phyloP scores from a whole-genome alignment of 2,113 vertebrate genomes.

The Globicephala melas region DNA sequence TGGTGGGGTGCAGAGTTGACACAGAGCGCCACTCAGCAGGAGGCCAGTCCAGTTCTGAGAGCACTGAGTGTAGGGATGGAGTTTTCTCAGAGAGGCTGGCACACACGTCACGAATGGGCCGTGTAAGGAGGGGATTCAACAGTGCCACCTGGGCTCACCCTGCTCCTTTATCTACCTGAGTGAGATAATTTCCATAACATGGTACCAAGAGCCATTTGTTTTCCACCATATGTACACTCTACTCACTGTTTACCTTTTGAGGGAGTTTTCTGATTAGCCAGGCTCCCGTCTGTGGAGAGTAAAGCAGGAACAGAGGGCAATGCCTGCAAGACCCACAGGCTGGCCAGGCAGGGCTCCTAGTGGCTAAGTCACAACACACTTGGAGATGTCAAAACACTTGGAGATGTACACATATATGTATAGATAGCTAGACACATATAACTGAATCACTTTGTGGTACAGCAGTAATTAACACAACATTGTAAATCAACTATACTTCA shows the following conservation, averaged over 20 bases:
- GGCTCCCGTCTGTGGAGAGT: constrained; percentile 38
- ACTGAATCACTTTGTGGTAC: neutral
- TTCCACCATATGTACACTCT: constrained; percentile 60
- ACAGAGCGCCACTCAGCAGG: rapidly evolving
- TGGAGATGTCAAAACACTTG: neutral
- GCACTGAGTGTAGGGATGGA: neutral
- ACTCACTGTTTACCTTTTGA: constrained; percentile 80
- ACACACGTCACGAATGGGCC: constrained; percentile 75
- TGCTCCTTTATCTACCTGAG: constrained; percentile 78
- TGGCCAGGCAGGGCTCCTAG: neutral
- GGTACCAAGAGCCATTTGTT: constrained; percentile 86
- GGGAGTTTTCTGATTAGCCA: constrained; percentile 75
- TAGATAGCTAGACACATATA: too few species aligned
- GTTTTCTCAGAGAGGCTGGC: constrained; percentile 77
- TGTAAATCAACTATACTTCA: neutral
- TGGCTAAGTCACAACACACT: neutral
- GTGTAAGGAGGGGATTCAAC: constrained; percentile 19
- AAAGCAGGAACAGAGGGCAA: neutral
- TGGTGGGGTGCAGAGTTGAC: neutral
- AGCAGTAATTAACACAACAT: neutral
- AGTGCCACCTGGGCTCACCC: constrained; percentile 58
- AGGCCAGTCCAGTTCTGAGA: constrained; percentile 38
- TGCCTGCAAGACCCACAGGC: neutral
- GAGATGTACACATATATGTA: too few species aligned
- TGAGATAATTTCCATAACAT: constrained; percentile 80